Evolutionary conservation across 2,113 vertebrate genomes (phyloP), one percentile per base, ranked within the genome.

Genomic region (Saguinus imperator): DNA sequence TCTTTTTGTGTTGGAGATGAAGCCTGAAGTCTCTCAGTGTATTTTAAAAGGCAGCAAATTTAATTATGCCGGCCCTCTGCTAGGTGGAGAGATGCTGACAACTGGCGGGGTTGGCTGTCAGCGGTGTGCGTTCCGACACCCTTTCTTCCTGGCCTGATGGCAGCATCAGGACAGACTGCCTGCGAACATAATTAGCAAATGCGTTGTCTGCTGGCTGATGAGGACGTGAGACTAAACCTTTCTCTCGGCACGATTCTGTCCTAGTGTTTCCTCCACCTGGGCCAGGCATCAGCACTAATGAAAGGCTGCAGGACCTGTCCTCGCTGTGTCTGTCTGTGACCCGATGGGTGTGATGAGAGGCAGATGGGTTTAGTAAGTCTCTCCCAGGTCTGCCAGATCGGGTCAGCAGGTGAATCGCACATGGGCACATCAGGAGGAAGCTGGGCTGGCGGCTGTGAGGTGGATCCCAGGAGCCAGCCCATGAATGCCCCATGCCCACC

Each of bases 381-480:
- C 29, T 12, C 12, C 17, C 9, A 0, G 58, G 11, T 23, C 40
- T 6, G 0, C n/a, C 73, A 61, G 43, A 14, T 23, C 8, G 16
- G 1, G 0, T 43, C 1, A 0, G 23, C 72, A 68, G 55, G 27
- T 1, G 18, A 52, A 0, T 0, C 0, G 21, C 3, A 1, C 0
- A 0, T 5, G 70, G 43, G 3, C 10, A 6, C 0, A 1, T 4
- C 3, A 25, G 48, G 32, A 23, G 32, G 48, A 55, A 3, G 8
- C 6, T 0, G 5, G 25, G 58, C 17, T 0, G 9, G 18, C 23
- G 5, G 8, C 23, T 5, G 20, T 3, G 43, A 2, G 37, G n/a
- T 61, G 13, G 35, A 2, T 32, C 37, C 4, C 68, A 27, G 23
- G 0, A 17, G 23, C 29, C 32, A 21, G 55, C 21, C 12, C 0